Evolutionary conservation across 2,113 vertebrate species (phyloP).

Genomic region (Benitochromis conjunctus): DNA sequence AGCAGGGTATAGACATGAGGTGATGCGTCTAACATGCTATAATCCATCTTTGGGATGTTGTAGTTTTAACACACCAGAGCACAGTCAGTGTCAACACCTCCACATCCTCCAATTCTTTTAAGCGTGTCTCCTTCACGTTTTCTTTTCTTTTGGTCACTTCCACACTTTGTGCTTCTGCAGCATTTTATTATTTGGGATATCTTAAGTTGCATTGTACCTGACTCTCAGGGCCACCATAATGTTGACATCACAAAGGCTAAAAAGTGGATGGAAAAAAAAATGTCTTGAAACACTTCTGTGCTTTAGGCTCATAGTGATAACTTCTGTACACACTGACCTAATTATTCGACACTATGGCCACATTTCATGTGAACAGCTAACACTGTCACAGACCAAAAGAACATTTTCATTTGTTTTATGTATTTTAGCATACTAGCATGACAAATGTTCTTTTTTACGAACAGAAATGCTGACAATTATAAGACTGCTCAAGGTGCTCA

Average conservation of each 20-base stretch:
- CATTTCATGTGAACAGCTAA: background rate
- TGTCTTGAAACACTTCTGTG: background rate
- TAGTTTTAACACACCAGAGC: background rate
- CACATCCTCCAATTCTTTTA: background rate
- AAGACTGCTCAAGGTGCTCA: background rate
- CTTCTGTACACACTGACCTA: background rate
- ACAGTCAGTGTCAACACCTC: too few relatives aligned
- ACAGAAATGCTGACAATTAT: background rate
- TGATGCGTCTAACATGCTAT: background rate
- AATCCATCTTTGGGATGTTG: background rate
- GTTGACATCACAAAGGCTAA: background rate
- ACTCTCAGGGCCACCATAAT: background rate
- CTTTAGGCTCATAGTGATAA: background rate
- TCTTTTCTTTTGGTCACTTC: background rate
- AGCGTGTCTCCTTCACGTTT: background rate
- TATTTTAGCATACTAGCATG: background rate
- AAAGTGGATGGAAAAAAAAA: background rate
- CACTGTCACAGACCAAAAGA: background rate
- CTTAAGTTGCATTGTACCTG: background rate
- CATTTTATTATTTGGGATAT: background rate
- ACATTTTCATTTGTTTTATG: background rate
- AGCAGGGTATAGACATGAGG: background rate
- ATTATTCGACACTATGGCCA: background rate
- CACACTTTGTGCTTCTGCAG: background rate
- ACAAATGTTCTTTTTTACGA: background rate